Base-by-base conservation (phyloP, 2,113 vertebrate genomes). In the Psettodes erumei region DNA sequence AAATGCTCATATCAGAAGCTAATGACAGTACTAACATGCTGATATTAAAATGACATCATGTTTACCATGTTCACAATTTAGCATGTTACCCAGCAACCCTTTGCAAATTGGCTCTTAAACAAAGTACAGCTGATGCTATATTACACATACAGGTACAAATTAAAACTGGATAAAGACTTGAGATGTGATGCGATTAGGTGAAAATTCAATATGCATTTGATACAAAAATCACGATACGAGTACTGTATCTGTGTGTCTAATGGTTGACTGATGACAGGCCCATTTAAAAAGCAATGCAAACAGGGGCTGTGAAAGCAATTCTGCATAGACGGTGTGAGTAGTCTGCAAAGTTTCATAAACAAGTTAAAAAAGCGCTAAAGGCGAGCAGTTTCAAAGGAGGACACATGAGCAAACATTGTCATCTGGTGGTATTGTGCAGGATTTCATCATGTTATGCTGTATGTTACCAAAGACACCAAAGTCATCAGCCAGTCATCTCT, bases 391-490 rank as follows among this genome's bases (percentile, higher is more conserved):
- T 51, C 16, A 48, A 61, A 50, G 2, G 33, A 59, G 23, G 3
- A 37, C 23, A 28, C 28, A 23, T 9, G 16, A 58, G 15, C 35
- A 51, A 62, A 85, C 42, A 35, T 12, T 42, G 27, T 42, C 55
- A 66, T 25, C 27, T 5, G 6, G 35, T 47, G 9, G n/a, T 47
- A 68, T 45, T 71, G 15, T 75, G 21, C 27, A 70, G 6, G 56
- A 54, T 84, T 62, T 59, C 63, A 64, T 70, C 15, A 2, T 62
- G 37, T 43, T 66, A 32, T 61, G 60, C 19, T 69, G 60, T 55
- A 51, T 1, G 42, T 86, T 72, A 81, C 68, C 70, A 85, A 69
- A 82, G 71, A 77, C 80, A 87, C 60, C 56, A 72, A 71, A 88
- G 58, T 63, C 77, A 79, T 7, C 32, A 51, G 23, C 32, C 64